Evolutionary conservation across 2,113 vertebrate species (phyloP).

Genomic region (Myotis davidii): DNA sequence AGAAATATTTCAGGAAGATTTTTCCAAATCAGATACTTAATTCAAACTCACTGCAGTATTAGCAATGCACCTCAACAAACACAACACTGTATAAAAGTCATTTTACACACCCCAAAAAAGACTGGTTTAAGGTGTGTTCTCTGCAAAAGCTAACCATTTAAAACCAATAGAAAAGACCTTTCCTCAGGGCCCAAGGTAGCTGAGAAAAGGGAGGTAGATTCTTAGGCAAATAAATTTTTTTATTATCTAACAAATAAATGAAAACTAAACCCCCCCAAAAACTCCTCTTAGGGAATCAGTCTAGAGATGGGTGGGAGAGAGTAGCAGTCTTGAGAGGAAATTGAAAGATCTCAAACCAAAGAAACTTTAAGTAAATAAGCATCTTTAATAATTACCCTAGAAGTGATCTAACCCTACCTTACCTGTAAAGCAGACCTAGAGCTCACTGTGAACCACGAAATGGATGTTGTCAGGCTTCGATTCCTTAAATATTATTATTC

Average conservation of each 20-base stretch:
- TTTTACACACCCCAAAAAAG: neutral
- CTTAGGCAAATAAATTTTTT: neutral
- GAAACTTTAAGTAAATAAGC: neutral
- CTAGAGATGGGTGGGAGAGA: neutral
- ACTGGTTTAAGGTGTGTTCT: neutral
- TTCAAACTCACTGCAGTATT: neutral
- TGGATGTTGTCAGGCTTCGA: neutral
- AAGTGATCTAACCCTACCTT: neutral
- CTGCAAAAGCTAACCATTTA: neutral
- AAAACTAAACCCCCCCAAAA: neutral
- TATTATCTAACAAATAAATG: neutral
- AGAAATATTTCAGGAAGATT: neutral
- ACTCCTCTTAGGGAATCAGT: neutral
- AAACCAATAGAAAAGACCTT: neutral
- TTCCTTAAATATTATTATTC: neutral
- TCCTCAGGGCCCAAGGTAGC: neutral
- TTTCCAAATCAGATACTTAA: neutral
- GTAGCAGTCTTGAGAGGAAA: neutral
- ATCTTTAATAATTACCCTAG: slow-evolving; percentile 24
- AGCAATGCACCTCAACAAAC: neutral
- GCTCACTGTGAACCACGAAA: neutral
- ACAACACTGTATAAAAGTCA: neutral
- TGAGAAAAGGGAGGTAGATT: neutral
- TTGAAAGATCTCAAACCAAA: neutral
- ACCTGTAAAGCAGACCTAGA: neutral